Evolutionary conservation across 2,797 vertebrate species (phyloP), one percentile per base, ranked within the genome.

Genomic region (Hyperoplus lanceolatus): DNA sequence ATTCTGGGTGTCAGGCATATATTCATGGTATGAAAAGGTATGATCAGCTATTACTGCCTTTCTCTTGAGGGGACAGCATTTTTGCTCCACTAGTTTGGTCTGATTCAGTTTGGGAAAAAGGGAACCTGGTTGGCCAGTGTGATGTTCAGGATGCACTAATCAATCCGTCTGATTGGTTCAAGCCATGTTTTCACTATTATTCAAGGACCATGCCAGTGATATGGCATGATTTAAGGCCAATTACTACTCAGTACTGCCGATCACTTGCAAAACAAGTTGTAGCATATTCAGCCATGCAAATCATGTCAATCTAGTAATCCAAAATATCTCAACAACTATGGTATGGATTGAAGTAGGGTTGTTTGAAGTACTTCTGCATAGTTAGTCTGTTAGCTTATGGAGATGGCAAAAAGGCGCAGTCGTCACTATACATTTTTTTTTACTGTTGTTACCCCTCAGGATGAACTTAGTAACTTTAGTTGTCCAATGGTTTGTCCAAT

Each of bases 31-130:
- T 82, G 78, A 87, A 84, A 80, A 63, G 83, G 69, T 93, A 69
- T 86, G 91, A 83, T 90, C 91, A 91, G 93, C 91, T 91, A 75
- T 90, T 87, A 94, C 93, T 95, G 94, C 94, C 91, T 90, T 92
- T 91, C 82, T 91, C 83, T 89, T 93, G 92, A 67, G 92, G 91
- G 84, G 93, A 94, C 91, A 94, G 94, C 93, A 93, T 94, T 94
- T 29, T 93, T 81, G 82, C 75, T 87, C 75, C 41, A 29, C 29
- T 29, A 38, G 57, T 67, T 84, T 75, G 73, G 55, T 81, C 80
- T 74, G 57, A 75, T 69, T 81, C 41, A 41, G 67, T 80, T 29
- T 29, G 48, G 54, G 64, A 50, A 66, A 61, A 58, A 62, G 11
- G 42, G 68, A 77, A 59, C 60, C 76, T 15, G 70, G 76, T 70